These are phyloP conservation scores for Phaethornis superciliosus DNA, from an alignment of 2,113 vertebrate genomes.

Conservation along the genomic window DNA sequence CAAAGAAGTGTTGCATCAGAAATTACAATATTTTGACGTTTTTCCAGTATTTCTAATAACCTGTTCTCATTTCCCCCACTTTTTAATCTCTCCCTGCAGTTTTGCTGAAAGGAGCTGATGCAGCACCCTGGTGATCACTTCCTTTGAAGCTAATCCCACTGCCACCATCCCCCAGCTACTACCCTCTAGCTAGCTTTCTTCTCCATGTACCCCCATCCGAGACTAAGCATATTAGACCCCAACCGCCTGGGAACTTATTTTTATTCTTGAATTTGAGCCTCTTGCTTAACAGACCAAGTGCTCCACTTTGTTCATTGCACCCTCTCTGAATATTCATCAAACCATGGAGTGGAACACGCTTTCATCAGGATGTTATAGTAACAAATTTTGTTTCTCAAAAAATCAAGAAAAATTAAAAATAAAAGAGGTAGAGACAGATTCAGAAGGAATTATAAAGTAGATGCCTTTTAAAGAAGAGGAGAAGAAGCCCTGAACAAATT, in stretches of 20 bases:
- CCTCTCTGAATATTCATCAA: constrained; percentile 52
- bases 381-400: constrained; percentile 8
- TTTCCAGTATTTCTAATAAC: constrained; percentile 48
- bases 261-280: constrained; percentile 32
- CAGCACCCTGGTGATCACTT: not conserved
- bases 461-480: not conserved
- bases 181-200: constrained; percentile 32
- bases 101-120: constrained; percentile 29
- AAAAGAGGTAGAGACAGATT: not conserved
- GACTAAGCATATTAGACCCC: constrained; percentile 35
- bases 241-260: not conserved
- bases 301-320: not conserved
- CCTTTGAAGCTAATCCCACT: constrained; percentile 57
- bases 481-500: not conserved
- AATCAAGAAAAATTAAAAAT: rapidly evolving
- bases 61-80: not conserved
- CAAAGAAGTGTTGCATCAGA: not conserved
- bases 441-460: not conserved
- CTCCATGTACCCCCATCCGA: not conserved
- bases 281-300: constrained; percentile 32
- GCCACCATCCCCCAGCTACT: not conserved
- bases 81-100: constrained; percentile 31
- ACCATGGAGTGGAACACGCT: not conserved
- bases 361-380: not conserved
- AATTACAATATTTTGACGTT: constrained; percentile 24